Base-by-base conservation (phyloP, 2,797 vertebrate genomes). In the Tokudaia tokunoshimensis region DNA sequence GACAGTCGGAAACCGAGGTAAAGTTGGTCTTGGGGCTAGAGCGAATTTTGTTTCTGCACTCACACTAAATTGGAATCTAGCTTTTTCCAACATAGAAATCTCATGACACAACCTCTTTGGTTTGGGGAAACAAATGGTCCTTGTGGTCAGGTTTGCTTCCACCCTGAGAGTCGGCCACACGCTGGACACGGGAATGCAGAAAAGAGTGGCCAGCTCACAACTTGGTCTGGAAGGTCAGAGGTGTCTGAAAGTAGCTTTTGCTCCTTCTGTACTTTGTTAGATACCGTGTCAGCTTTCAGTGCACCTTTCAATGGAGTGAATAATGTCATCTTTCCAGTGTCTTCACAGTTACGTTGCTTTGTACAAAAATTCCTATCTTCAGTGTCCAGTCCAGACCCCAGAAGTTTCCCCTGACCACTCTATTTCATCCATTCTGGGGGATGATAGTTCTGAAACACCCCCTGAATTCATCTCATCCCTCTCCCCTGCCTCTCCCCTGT, bases 81-180 rank as follows among this genome's bases (percentile, higher is more conserved):
- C 29, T 85, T 82, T 82, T 44, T 87, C 55, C n/a, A 61, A 55
- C 11, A 26, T 65, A 81, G 89, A 87, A 86, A 78, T 94, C 31
- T 81, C 52, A 72, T 65, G 37, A 63, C 37, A 67, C 0, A 20
- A n/a, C 92, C 80, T 52, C 75, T 80, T 47, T 72, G 14, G 1
- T 29, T 34, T 4, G 22, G 47, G 72, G 6, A 0, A 7, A 37
- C 59, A 15, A 70, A 47, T 61, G 41, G 41, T 61, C 12, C 9
- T 94, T 61, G n/a, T 13, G 29, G 75, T 57, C 34, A 24, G 31
- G 55, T 78, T 89, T 78, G 52, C 79, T 89, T n/a, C 47, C 41
- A 87, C 26, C 26, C 67, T 41, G 80, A 63, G 52, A 37, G 9
- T 72, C 47, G 61, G 57, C 44, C 26, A n/a, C 84, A 47, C 11